phyloP scores from a whole-genome alignment of 2,888 invertebrate genomes.

The Caenorhabditis drosophilae region DNA sequence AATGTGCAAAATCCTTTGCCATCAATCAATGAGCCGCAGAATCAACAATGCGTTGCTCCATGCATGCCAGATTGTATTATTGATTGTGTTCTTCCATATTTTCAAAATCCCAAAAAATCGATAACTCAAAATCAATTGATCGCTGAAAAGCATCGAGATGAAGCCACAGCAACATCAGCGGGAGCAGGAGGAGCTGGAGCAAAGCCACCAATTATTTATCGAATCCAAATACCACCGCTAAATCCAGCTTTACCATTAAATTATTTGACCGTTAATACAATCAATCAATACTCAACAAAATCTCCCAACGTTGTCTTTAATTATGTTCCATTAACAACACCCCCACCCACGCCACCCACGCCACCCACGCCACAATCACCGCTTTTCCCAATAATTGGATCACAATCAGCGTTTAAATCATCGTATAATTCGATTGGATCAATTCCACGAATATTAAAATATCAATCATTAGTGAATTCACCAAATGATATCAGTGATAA shows the following conservation, averaged over 20 bases:
- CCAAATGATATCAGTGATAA: not conserved
- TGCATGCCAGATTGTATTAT: conserved; percentile 33
- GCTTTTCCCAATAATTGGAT: too few relatives aligned
- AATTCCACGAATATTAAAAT: too few relatives aligned
- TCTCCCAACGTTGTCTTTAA: not conserved
- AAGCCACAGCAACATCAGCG: conserved; percentile 2
- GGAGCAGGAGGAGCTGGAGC: too few relatives aligned
- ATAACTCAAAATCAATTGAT: conserved; percentile 18
- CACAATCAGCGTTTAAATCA: too few relatives aligned
- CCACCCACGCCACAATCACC: conserved; percentile 8
- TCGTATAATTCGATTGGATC: not conserved
- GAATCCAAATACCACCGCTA: not conserved
- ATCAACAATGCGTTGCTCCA: conserved; percentile 19
- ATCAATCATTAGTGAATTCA: not conserved
- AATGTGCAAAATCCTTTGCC: conserved; percentile 20
- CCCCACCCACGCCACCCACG: conserved; percentile 10
- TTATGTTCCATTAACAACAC: not conserved
- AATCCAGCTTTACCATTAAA: conserved; percentile 13
- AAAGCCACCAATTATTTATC: not conserved
- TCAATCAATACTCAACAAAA: not conserved
- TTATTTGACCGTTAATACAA: conserved; percentile 24
- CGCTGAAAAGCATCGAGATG: conserved; percentile 7
- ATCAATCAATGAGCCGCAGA: not conserved
- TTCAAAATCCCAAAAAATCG: conserved; percentile 15
- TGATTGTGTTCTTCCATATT: conserved; percentile 27